A percentile compares a stretch with the other conserved stretches of the same genome.
phyloP scores from a whole-genome alignment of 2,888 invertebrate genomes.

The Tolmerus cingulatus region DNA sequence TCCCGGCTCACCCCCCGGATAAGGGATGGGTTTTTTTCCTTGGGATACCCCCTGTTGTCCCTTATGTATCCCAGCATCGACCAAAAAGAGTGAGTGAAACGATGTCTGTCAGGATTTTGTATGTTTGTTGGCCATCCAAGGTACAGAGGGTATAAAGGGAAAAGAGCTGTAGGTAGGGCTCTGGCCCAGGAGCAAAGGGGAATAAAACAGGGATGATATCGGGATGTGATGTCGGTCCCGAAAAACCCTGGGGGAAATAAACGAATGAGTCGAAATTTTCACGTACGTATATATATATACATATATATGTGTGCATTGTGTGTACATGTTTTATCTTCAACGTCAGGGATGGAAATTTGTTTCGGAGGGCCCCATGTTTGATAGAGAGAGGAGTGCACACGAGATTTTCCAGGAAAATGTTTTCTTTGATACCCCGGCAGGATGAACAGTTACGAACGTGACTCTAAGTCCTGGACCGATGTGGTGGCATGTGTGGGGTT shows the following conservation, averaged over 20 bases:
- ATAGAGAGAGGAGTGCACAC: constrained; percentile 26
- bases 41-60: background rate
- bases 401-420: constrained; percentile 29
- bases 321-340: background rate
- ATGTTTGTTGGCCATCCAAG: background rate
- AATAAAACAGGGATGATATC: background rate
- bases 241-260: constrained; percentile 42
- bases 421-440: constrained; percentile 28
- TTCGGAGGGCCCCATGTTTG: constrained; percentile 12
- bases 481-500: background rate
- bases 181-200: background rate
- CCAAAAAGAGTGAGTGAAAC: constrained; percentile 28
- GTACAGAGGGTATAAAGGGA: background rate
- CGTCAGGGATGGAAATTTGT: constrained; percentile 31
- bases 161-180: background rate
- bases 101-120: constrained; percentile 23
- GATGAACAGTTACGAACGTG: constrained; percentile 18
- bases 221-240: background rate
- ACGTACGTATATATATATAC: background rate
- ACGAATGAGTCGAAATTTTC: constrained; percentile 34
- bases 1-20: background rate
- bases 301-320: background rate
- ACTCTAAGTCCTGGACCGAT: constrained; percentile 2
- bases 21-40: constrained; percentile 21
- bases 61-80: background rate